Evolutionary conservation across 2,797 vertebrate species (phyloP), one percentile per base, ranked within the genome.

Genomic region (Etheostoma nigrum): DNA sequence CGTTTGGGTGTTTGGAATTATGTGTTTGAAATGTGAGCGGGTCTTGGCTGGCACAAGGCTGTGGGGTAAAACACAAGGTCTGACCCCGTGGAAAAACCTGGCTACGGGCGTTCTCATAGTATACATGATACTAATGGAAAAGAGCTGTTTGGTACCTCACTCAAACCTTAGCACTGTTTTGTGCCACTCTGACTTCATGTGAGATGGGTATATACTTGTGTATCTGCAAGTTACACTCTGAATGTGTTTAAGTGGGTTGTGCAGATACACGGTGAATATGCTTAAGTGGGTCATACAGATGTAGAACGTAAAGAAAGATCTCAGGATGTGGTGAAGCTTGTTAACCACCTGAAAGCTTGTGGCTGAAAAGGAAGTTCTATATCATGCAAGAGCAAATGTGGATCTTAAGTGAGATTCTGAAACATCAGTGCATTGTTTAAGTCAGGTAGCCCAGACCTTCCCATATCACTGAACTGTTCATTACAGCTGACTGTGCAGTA

Each of bases 1-100:
- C 67, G 79, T 67, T 55, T 76, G 86, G 9, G 6, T 89, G 79
- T 88, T 88, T 76, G 65, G 66, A 18, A 8, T 42, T 68, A 86
- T 86, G 81, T 76, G 78, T 91, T 90, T 82, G 84, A 90, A 91
- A 92, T 75, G 66, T 72, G 88, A 88, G 82, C 19, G 0, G 71
- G 45, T 60, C 76, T 80, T 25, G 62, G 80, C 74, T 83, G 86
- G 88, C 77, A 91, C 78, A 21, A 58, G 69, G 66, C 75, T 55
- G 45, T 18, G 16, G 82, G 79, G 72, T 80, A 69, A 81, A 82
- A 72, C 60, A 49, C 40, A 58, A 59, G 73, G 79, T 75, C 74
- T 82, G 68, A 86, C 80, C 82, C 57, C 1, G 33, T 74, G 72
- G 18, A 27, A 57, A 67, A 66, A 15, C 40, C 42, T 66, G 67